Percentiles rank a stretch among this genome's conserved stretches.
Conservation (phyloP, 1,140 invertebrate species). For the Tetramorium simillimum region DNA sequence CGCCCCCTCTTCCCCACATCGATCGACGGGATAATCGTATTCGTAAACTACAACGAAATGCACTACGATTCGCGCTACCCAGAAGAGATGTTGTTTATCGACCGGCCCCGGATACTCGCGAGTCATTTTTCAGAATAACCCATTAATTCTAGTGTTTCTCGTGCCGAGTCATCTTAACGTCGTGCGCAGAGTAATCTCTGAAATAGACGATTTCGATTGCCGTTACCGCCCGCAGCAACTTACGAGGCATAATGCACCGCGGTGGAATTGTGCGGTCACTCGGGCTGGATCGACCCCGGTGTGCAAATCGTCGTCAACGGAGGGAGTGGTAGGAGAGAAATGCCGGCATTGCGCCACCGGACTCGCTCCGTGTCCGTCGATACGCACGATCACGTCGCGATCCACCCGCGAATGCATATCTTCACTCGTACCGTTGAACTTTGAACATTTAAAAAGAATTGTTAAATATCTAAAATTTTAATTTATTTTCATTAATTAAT, state of each 20-base stretch:
- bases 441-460: background rate
- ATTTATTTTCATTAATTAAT: background rate
- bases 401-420: slow-evolving; percentile 60
- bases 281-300: slow-evolving; percentile 33
- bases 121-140: slow-evolving; percentile 35
- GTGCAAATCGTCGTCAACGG: slow-evolving; percentile 61
- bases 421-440: slow-evolving; percentile 57
- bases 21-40: background rate
- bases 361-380: slow-evolving; percentile 23
- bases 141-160: background rate
- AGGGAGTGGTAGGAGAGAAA: slow-evolving; percentile 57
- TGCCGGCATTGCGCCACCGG: slow-evolving; percentile 74
- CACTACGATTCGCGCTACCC: background rate
- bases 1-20: too few species aligned
- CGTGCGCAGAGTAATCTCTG: background rate
- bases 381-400: slow-evolving; percentile 57
- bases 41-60: background rate
- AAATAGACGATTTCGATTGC: slow-evolving; percentile 37
- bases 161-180: slow-evolving; percentile 23
- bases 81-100: background rate
- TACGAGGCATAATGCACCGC: background rate
- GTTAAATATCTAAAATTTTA: background rate
- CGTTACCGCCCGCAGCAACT: slow-evolving; percentile 7
- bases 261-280: slow-evolving; percentile 30
- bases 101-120: background rate